A percentile compares a stretch with the other conserved stretches of the same genome.
Conservation (phyloP, 2,888 invertebrate species). For the Aromia moschata region DNA sequence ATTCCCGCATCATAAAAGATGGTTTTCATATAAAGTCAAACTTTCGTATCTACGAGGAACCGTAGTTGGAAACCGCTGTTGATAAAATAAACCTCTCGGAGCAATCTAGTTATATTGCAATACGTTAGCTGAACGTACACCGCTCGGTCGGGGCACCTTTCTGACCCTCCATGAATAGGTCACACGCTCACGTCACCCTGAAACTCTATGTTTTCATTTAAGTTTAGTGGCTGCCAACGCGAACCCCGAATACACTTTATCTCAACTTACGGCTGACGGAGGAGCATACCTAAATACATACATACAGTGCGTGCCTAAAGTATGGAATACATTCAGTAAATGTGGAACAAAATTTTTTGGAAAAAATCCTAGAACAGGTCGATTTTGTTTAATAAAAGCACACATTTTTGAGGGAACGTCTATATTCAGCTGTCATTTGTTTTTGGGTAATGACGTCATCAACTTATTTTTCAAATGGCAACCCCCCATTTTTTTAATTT, state of each 20-base stretch:
- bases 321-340: too few species aligned
- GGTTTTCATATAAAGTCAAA: constrained; percentile 25
- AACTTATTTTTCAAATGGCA: too few species aligned
- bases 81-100: constrained; percentile 19
- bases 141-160: constrained; percentile 18
- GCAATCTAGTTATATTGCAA: constrained; percentile 27
- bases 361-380: too few species aligned
- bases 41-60: constrained; percentile 5
- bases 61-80: constrained; percentile 12
- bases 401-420: too few species aligned
- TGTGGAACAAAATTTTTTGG: too few species aligned
- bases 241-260: constrained; percentile 17
- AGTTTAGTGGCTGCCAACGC: constrained; percentile 17
- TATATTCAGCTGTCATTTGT: too few species aligned
- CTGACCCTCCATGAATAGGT: constrained; percentile 26
- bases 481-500: too few species aligned
- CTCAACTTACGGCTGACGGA: constrained; percentile 7
- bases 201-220: constrained; percentile 21
- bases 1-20: constrained; percentile 8
- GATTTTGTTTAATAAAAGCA: too few species aligned
- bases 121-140: constrained; percentile 22
- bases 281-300: constrained; percentile 4
- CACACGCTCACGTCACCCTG: constrained; percentile 15
- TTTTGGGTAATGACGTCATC: too few species aligned
- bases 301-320: too few species aligned